Evolutionary conservation across 2,888 invertebrate species (phyloP).

Genomic region (Odontothrips loti): DNA sequence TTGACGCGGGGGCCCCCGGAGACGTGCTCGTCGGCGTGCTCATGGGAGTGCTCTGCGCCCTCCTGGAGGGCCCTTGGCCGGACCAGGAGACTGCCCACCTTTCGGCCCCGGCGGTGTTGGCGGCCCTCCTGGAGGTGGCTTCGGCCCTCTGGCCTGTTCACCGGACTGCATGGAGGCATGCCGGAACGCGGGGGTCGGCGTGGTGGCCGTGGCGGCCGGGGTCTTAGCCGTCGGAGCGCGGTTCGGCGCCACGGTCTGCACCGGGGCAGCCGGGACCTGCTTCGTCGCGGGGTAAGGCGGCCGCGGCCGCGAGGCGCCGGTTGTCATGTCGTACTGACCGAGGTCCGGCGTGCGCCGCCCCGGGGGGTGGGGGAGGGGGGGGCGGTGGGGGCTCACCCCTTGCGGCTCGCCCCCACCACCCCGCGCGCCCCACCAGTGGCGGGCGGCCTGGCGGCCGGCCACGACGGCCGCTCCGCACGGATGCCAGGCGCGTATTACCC

Average conservation of each 20-base stretch:
- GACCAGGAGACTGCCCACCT: too few species aligned
- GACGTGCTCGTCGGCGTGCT: too few species aligned
- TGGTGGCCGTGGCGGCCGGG: too few species aligned
- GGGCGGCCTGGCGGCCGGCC: too few species aligned
- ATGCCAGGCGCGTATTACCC: too few species aligned
- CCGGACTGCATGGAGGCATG: not conserved
- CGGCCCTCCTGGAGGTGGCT: not conserved
- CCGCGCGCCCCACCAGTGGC: not conserved
- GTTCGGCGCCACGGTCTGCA: too few species aligned
- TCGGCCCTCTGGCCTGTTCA: not conserved
- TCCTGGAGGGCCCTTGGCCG: too few species aligned
- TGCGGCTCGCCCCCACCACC: not conserved
- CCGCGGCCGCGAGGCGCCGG: constrained; percentile 11
- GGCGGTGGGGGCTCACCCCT: not conserved
- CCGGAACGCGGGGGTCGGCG: too few species aligned
- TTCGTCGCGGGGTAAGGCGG: not conserved
- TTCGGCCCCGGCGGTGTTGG: not conserved
- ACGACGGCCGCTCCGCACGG: too few species aligned
- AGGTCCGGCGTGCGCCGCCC: not conserved
- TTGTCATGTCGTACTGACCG: constrained; percentile 22
- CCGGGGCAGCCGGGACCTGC: not conserved
- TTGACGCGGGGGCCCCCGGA: too few species aligned
- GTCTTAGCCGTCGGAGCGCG: too few species aligned
- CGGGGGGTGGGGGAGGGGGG: not conserved
- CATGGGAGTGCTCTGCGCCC: too few species aligned